Percentiles rank a stretch among this genome's conserved stretches.
Conservation (phyloP, 2,113 vertebrate species). For the Microtus oregoni region DNA sequence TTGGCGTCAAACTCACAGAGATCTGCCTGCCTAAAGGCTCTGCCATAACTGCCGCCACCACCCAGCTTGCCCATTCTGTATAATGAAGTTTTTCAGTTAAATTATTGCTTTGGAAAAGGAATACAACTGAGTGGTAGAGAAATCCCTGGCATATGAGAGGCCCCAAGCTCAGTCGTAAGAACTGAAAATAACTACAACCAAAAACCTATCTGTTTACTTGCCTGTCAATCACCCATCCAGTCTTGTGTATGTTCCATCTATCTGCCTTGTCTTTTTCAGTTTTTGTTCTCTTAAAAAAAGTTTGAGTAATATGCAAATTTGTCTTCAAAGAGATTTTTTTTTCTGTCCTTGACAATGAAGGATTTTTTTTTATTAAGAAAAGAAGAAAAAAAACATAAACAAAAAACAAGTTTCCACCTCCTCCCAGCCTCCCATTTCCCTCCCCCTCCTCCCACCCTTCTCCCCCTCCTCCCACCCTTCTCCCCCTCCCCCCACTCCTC, state of each 20-base stretch:
- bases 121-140: not conserved
- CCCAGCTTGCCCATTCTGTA: not conserved
- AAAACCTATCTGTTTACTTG: not conserved
- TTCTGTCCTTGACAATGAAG: no score
- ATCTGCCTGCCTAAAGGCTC: not conserved
- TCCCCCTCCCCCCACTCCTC: no score
- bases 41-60: not conserved
- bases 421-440: no score
- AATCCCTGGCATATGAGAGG: not conserved
- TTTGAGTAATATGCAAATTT: not conserved
- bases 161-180: not conserved
- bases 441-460: no score
- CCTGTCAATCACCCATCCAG: not conserved
- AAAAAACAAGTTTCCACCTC: no score
- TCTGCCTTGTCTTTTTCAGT: not conserved
- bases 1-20: not conserved
- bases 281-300: not conserved
- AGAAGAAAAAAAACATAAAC: no score
- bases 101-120: not conserved
- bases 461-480: no score
- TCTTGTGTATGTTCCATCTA: no score
- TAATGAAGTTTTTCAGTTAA: not conserved
- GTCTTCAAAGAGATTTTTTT: not conserved
- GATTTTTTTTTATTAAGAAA: no score
- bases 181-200: not conserved